Conservation (phyloP, 2,888 invertebrate genomes). For the Aphelenchoides bicaudatus region DNA sequence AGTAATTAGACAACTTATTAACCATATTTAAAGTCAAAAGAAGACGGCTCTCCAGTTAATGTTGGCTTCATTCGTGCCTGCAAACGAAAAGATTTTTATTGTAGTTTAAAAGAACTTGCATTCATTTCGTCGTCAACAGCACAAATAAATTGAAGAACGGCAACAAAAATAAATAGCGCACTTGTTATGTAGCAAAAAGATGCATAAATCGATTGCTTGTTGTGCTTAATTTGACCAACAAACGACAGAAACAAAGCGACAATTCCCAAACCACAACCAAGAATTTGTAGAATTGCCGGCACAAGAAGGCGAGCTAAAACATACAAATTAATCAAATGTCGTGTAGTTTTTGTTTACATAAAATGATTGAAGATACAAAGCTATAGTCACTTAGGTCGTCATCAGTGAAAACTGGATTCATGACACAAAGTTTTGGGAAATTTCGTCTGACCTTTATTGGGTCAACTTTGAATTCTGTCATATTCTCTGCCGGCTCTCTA, state of each 20-base stretch:
- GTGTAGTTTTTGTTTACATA: constrained; percentile 34
- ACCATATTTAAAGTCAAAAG: constrained; percentile 42
- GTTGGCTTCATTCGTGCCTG: constrained; percentile 54
- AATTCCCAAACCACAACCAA: constrained; percentile 46
- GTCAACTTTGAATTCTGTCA: constrained; percentile 12
- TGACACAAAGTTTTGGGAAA: constrained; percentile 37
- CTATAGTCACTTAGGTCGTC: constrained; percentile 54
- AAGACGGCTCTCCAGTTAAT: constrained; percentile 55
- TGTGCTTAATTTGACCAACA: constrained; percentile 44
- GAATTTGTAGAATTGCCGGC: constrained; percentile 52
- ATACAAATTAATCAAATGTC: not conserved
- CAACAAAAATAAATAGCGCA: constrained; percentile 34
- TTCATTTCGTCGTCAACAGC: constrained; percentile 59
- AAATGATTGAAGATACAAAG: constrained; percentile 49
- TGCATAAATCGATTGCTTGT: constrained; percentile 47
- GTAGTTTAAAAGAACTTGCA: constrained; percentile 2
- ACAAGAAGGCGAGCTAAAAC: constrained; percentile 47
- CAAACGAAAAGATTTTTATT: constrained; percentile 1
- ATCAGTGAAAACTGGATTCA: constrained; percentile 51
- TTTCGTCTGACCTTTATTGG: constrained; percentile 31
- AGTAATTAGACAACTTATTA: not conserved
- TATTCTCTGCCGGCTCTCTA: constrained; percentile 26
- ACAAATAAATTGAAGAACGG: constrained; percentile 58
- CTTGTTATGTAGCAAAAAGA: constrained; percentile 55
- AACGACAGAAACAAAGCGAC: constrained; percentile 49